Evolutionary conservation across 1,140 invertebrate species (phyloP).

Genomic region (Drosophila seguyi): DNA sequence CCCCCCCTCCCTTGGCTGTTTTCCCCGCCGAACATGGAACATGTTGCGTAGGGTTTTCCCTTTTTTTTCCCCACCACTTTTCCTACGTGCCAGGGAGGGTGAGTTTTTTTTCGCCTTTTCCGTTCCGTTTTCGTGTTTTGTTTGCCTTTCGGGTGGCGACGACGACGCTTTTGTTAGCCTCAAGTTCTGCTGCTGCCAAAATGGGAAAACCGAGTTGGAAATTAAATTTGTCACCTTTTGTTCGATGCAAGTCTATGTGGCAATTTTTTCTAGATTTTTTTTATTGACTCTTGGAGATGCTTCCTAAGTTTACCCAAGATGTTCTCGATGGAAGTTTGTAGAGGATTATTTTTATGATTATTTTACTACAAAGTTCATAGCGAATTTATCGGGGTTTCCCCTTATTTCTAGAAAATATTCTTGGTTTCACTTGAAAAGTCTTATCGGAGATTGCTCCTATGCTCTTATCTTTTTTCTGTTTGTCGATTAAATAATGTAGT

Average conservation of each 20-base stretch:
- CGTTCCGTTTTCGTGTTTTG: slow-evolving; percentile 33
- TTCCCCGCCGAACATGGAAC: slow-evolving; percentile 71
- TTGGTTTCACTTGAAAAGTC: too few species aligned
- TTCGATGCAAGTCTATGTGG: not conserved
- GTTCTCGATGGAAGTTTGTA: not conserved
- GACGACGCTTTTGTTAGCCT: slow-evolving; percentile 28
- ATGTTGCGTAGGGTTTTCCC: slow-evolving; percentile 78
- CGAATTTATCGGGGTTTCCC: not conserved
- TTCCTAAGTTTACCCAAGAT: not conserved
- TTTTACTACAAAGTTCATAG: too few species aligned
- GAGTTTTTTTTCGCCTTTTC: slow-evolving; percentile 48
- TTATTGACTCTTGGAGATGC: not conserved
- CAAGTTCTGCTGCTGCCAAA: not conserved
- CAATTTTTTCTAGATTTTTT: not conserved
- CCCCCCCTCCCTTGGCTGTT: not conserved
- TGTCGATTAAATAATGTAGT: not conserved
- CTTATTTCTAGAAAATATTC: not conserved
- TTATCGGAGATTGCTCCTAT: not conserved
- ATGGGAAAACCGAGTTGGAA: slow-evolving; percentile 21
- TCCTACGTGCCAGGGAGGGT: slow-evolving; percentile 40
- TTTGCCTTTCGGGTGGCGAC: slow-evolving; percentile 39
- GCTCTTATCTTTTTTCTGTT: not conserved
- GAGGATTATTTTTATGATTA: not conserved
- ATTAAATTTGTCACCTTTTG: slow-evolving; percentile 24
- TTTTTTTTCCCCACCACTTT: slow-evolving; percentile 1